Percentiles rank a stretch among this genome's conserved stretches.
Evolutionary conservation across 2,113 vertebrate species (phyloP).

Genomic region (Oncorhynchus clarkii): DNA sequence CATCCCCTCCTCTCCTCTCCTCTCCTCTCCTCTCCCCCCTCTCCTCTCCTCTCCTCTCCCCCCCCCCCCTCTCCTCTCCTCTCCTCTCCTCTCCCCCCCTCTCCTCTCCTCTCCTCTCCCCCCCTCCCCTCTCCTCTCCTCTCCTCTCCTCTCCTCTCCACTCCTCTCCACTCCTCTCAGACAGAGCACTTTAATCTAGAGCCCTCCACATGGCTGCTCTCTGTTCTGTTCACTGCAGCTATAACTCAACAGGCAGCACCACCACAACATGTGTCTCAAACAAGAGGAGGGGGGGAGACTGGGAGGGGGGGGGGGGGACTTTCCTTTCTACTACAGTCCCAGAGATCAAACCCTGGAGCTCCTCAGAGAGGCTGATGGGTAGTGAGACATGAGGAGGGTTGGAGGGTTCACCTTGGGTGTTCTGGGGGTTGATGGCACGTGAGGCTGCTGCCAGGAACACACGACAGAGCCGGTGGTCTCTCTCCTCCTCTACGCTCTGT

Average conservation of each 20-base stretch:
- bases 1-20: too few species aligned
- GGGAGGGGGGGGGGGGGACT: neutral
- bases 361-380: neutral
- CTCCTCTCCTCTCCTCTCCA: too few species aligned
- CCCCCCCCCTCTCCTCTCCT: too few species aligned
- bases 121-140: too few species aligned
- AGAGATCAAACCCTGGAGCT: neutral
- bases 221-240: neutral
- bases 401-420: slow-evolving; percentile 42
- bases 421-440: slow-evolving; percentile 17
- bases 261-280: neutral
- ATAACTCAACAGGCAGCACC: neutral
- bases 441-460: slow-evolving; percentile 22
- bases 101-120: too few species aligned
- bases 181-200: too few species aligned
- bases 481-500: neutral
- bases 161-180: too few species aligned
- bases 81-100: too few species aligned
- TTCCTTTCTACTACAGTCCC: neutral
- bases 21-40: too few species aligned
- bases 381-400: neutral
- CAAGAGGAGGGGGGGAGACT: neutral
- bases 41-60: too few species aligned
- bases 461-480: slow-evolving; percentile 23
- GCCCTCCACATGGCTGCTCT: neutral